A percentile compares a stretch with the other conserved stretches of the same genome.
Conservation (phyloP, 2,113 vertebrate species). For the Colossoma macropomum region DNA sequence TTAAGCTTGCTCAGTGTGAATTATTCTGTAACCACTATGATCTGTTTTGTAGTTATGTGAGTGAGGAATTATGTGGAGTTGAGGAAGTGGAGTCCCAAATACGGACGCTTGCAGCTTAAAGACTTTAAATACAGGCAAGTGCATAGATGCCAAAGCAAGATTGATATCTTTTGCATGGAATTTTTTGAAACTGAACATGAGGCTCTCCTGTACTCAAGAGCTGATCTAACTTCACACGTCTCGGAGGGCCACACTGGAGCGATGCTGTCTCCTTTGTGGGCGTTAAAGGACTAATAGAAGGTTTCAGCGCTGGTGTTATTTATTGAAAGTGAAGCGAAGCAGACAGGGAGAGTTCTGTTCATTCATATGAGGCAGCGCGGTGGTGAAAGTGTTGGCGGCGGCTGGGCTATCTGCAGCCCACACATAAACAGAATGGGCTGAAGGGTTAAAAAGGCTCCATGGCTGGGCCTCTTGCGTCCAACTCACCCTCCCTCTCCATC, state of each 20-base stretch:
- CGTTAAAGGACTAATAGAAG: constrained; percentile 25
- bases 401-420: constrained; percentile 13
- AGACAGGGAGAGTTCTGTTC: constrained; percentile 50
- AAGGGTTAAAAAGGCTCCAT: constrained; percentile 26
- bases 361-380: constrained; percentile 36
- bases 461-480: constrained; percentile 37
- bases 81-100: too few relatives aligned
- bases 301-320: constrained; percentile 28
- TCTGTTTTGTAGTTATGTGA: too few relatives aligned
- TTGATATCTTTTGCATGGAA: too few relatives aligned
- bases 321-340: constrained; percentile 27
- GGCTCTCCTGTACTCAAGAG: neutral
- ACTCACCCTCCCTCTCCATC: neutral
- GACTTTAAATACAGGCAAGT: too few relatives aligned
- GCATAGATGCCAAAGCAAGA: neutral
- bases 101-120: too few relatives aligned
- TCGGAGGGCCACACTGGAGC: neutral
- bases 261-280: neutral
- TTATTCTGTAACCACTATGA: too few relatives aligned
- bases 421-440: constrained; percentile 33
- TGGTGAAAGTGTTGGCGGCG: constrained; percentile 39
- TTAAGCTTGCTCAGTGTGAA: too few relatives aligned
- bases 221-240: neutral
- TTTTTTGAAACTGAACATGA: too few relatives aligned
- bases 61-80: too few relatives aligned